These are phyloP conservation scores for Equus przewalskii DNA, from an alignment of 2,113 vertebrate species.

Conservation along the genomic window DNA sequence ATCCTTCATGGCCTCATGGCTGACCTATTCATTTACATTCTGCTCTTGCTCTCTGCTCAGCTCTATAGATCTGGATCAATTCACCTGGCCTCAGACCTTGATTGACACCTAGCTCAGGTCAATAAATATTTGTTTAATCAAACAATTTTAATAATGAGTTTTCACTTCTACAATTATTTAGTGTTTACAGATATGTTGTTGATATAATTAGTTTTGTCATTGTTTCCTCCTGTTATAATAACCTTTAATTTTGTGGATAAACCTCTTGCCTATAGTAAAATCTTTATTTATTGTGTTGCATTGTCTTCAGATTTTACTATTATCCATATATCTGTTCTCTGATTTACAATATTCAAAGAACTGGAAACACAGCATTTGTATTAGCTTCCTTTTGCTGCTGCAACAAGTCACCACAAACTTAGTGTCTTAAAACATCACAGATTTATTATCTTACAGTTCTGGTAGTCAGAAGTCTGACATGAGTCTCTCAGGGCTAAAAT, in stretches of 20 bases:
- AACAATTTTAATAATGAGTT: conserved; percentile 35
- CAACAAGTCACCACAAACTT: neutral
- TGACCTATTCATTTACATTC: neutral
- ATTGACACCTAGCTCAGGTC: neutral
- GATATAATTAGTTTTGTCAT: neutral
- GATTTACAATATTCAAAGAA: conserved; percentile 26
- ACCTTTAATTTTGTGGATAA: neutral
- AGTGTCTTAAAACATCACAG: neutral
- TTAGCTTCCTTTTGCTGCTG: neutral
- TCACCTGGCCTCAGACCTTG: neutral
- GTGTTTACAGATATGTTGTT: neutral
- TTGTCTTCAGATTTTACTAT: conserved; percentile 9
- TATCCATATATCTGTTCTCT: neutral
- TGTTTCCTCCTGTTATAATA: neutral
- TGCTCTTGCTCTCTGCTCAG: neutral
- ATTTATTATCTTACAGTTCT: neutral
- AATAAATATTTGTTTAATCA: conserved; percentile 8
- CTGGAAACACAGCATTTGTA: neutral
- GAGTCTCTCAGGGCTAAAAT: neutral
- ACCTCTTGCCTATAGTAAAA: neutral
- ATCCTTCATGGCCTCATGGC: neutral
- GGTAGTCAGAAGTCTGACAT: neutral
- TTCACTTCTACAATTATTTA: conserved; percentile 10
- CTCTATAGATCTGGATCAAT: neutral
- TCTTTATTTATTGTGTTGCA: neutral